phyloP scores from a whole-genome alignment of 2,113 vertebrate species.

The Gadus macrocephalus region DNA sequence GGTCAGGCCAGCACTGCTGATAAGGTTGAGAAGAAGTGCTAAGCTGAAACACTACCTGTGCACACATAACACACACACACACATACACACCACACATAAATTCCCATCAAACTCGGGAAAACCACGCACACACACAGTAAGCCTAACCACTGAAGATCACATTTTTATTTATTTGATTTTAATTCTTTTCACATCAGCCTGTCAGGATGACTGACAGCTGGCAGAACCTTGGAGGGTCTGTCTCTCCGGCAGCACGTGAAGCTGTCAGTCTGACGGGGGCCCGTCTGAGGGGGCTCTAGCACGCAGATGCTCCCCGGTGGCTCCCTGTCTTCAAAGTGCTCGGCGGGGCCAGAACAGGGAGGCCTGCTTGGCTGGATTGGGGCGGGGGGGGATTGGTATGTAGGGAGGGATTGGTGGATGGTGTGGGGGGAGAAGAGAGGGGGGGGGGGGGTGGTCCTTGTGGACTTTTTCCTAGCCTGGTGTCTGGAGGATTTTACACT shows the following conservation, averaged over 20 bases:
- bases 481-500: slow-evolving; percentile 70
- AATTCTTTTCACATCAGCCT: slow-evolving; percentile 67
- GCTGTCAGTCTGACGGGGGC: slow-evolving; percentile 71
- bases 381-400: neutral
- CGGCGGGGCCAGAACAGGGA: slow-evolving; percentile 41
- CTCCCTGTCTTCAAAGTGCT: slow-evolving; percentile 72
- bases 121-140: neutral
- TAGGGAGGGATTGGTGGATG: neutral
- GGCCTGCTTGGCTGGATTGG: neutral
- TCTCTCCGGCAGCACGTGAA: slow-evolving; percentile 66
- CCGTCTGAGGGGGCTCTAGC: slow-evolving; percentile 47
- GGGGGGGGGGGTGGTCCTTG: slow-evolving; percentile 42
- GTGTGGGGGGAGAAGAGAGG: neutral
- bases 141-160: slow-evolving; percentile 23
- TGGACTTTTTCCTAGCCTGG: slow-evolving; percentile 57
- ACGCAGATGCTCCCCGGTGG: slow-evolving; percentile 67
- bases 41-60: neutral
- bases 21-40: slow-evolving; percentile 1
- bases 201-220: slow-evolving; percentile 75
- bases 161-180: slow-evolving; percentile 52
- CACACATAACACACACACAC: neutral
- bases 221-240: slow-evolving; percentile 71
- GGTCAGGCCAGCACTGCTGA: slow-evolving; percentile 23
- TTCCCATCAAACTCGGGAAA: slow-evolving; percentile 29
- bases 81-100: neutral